Evolutionary conservation across 2,888 invertebrate species (phyloP).

Genomic region (Tuta absoluta): DNA sequence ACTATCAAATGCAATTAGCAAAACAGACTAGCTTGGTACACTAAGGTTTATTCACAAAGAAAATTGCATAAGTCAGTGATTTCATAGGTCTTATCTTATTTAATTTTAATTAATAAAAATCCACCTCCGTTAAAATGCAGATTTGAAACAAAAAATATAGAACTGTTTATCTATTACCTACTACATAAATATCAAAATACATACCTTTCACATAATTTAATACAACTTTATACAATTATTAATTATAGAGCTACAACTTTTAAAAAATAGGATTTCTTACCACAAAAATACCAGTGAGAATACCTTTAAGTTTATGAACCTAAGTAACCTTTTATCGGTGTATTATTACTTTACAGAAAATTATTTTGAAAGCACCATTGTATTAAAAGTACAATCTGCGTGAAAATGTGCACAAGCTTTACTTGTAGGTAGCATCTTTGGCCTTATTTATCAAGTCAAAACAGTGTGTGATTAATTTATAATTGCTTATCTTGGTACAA

Average conservation of each 20-base stretch:
- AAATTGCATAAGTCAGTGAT: constrained; percentile 3
- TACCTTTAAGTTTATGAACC: not conserved
- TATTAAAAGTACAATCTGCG: not conserved
- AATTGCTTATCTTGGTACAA: not conserved
- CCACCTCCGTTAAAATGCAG: not conserved
- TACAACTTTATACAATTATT: constrained; percentile 7
- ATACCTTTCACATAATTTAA: constrained; percentile 5
- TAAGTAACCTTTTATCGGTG: not conserved
- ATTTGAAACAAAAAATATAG: not conserved
- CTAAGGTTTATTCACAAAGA: not conserved
- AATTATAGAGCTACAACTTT: constrained; percentile 2
- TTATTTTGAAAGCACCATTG: constrained; percentile 4
- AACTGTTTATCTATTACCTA: not conserved
- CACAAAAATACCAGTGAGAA: not conserved
- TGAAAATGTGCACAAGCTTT: not conserved
- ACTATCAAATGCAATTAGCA: constrained; percentile 8
- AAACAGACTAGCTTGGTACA: constrained; percentile 2
- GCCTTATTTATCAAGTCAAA: constrained; percentile 1
- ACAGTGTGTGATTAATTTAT: not conserved
- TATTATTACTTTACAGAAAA: not conserved
- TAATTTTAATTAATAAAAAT: not conserved
- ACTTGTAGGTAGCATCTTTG: not conserved
- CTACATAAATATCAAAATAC: constrained; percentile 2
- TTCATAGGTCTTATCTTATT: not conserved
- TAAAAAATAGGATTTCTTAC: not conserved